Percentiles rank a stretch among this genome's conserved stretches.
Conservation (phyloP, 2,797 vertebrate genomes). For the Hyperoplus immaculatus region DNA sequence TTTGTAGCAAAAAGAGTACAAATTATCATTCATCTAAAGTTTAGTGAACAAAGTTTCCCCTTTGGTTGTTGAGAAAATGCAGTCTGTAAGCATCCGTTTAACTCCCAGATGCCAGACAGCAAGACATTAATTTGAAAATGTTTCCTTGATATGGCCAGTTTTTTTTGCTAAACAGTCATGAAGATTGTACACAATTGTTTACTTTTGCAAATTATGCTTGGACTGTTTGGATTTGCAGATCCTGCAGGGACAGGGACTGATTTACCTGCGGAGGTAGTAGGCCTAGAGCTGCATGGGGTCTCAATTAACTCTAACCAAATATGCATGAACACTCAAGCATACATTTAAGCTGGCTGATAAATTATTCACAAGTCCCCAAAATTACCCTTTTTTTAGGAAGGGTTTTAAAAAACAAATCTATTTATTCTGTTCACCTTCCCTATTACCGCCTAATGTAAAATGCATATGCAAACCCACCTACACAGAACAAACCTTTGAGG, state of each 20-base stretch:
- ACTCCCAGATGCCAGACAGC: neutral
- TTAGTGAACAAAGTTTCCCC: neutral
- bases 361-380: neutral
- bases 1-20: neutral
- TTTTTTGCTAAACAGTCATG: conserved; percentile 3
- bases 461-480: neutral
- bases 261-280: neutral
- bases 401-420: neutral
- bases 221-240: neutral
- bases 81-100: neutral
- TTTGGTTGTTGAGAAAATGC: neutral
- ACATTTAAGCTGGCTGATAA: neutral
- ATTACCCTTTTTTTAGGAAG: neutral
- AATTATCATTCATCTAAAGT: neutral
- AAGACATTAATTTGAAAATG: conserved; percentile 3
- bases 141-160: neutral
- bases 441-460: neutral
- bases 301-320: neutral
- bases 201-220: neutral
- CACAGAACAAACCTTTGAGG: neutral
- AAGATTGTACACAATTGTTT: conserved; percentile 4
- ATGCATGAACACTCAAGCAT: neutral
- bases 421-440: neutral
- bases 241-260: neutral
- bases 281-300: neutral